Percentiles rank a stretch among this genome's conserved stretches.
phyloP scores from a whole-genome alignment of 1,140 invertebrate species.

The Drosophila eugracilis region DNA sequence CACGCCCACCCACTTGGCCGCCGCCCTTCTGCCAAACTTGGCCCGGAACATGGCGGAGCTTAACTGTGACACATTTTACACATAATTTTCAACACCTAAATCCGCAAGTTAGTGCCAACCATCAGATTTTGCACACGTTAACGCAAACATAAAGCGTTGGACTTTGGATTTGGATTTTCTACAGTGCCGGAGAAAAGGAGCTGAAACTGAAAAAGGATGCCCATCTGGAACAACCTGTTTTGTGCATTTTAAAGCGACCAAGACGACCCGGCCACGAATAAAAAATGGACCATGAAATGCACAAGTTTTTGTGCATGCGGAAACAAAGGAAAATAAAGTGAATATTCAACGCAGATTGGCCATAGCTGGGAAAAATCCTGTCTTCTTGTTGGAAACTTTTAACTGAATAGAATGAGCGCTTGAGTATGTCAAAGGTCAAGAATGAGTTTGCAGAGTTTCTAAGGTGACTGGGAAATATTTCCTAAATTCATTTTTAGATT shows the following conservation, averaged over 20 bases:
- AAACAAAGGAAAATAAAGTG: slow-evolving; percentile 26
- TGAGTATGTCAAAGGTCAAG: neutral
- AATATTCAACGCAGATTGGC: slow-evolving; percentile 13
- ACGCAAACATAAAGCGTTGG: slow-evolving; percentile 79
- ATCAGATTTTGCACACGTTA: slow-evolving; percentile 82
- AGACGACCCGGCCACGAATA: slow-evolving; percentile 11
- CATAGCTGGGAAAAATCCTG: slow-evolving; percentile 3
- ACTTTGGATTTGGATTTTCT: slow-evolving; percentile 60
- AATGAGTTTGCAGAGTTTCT: neutral
- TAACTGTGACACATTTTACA: slow-evolving; percentile 81
- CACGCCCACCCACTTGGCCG: slow-evolving; percentile 21
- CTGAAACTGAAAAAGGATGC: slow-evolving; percentile 1
- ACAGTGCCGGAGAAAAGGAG: slow-evolving; percentile 12
- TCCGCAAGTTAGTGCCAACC: slow-evolving; percentile 80
- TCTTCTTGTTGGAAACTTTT: slow-evolving; percentile 11
- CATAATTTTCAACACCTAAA: slow-evolving; percentile 83
- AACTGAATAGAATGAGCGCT: slow-evolving; percentile 4
- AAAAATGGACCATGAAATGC: slow-evolving; percentile 48
- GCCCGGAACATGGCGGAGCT: slow-evolving; percentile 63
- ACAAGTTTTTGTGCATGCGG: slow-evolving; percentile 41
- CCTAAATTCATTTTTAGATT: no score
- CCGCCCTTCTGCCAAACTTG: slow-evolving; percentile 21
- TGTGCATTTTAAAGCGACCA: slow-evolving; percentile 58
- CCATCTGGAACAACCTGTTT: slow-evolving; percentile 26
- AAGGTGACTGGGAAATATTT: neutral